Conservation (phyloP, 2,888 invertebrate species). For the Perizoma flavofasciatum region DNA sequence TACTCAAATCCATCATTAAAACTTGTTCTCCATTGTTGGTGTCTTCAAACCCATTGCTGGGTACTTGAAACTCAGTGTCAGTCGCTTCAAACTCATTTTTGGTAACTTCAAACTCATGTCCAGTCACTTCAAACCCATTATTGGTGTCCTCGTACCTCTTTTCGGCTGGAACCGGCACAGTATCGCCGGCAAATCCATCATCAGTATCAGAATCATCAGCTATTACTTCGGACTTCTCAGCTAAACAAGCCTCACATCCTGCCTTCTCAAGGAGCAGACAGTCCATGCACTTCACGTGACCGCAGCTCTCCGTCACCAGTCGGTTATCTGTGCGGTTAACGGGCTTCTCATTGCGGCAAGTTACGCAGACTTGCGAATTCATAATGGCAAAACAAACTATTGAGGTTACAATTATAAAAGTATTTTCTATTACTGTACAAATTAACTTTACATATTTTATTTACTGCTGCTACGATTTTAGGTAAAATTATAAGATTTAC, state of each 20-base stretch:
- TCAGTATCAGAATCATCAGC: constrained; percentile 32
- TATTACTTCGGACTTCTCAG: constrained; percentile 37
- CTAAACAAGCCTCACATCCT: constrained; percentile 84
- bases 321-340: constrained; percentile 84
- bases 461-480: constrained; percentile 3
- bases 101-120: constrained; percentile 26
- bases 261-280: constrained; percentile 87
- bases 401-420: constrained; percentile 46
- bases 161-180: constrained; percentile 38
- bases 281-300: constrained; percentile 89
- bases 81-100: constrained; percentile 25
- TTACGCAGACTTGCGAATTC: constrained; percentile 82
- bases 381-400: constrained; percentile 59
- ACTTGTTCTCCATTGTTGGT: constrained; percentile 31
- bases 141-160: constrained; percentile 33
- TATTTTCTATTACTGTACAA: constrained; percentile 18
- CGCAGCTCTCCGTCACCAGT: constrained; percentile 89
- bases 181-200: constrained; percentile 38
- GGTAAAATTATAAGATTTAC: constrained; percentile 29
- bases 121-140: constrained; percentile 29
- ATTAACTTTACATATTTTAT: constrained; percentile 11
- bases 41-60: constrained; percentile 29
- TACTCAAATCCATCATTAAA: constrained; percentile 48
- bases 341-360: constrained; percentile 82
- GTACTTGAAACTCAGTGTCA: constrained; percentile 22